Conservation (phyloP, 2,797 vertebrate species). For the Sebastiscus albofasciatus region DNA sequence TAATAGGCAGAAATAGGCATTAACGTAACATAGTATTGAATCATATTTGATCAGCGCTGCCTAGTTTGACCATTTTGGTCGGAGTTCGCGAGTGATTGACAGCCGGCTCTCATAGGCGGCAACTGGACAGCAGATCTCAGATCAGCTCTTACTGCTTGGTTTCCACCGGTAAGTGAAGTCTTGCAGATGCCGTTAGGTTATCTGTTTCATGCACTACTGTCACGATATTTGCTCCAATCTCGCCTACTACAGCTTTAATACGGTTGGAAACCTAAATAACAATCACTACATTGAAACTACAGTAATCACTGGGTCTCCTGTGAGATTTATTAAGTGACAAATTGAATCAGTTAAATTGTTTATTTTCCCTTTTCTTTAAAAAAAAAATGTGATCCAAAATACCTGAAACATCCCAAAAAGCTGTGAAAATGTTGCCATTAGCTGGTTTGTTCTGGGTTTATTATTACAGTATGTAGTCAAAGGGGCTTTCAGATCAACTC, state of each 20-base stretch:
- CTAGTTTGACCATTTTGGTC: too few relatives aligned
- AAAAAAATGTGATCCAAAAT: neutral
- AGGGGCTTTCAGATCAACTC: conserved; percentile 31
- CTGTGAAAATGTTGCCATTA: neutral
- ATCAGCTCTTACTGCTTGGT: too few relatives aligned
- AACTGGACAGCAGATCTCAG: too few relatives aligned
- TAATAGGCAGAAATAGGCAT: too few relatives aligned
- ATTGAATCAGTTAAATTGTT: neutral
- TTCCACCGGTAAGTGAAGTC: too few relatives aligned
- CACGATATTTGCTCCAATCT: too few relatives aligned
- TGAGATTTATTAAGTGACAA: neutral
- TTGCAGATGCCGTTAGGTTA: too few relatives aligned
- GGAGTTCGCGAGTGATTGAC: too few relatives aligned
- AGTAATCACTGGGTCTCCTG: neutral
- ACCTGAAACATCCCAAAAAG: neutral
- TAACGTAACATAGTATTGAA: too few relatives aligned
- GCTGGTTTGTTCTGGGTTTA: neutral
- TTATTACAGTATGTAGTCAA: neutral
- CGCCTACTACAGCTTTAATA: neutral
- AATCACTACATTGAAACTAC: neutral
- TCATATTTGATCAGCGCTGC: too few relatives aligned
- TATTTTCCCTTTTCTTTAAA: neutral
- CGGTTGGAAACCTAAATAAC: neutral
- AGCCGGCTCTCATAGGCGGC: too few relatives aligned
- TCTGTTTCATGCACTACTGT: too few relatives aligned